Base-by-base conservation (phyloP, 2,113 vertebrate genomes). In the Orycteropus afer region DNA sequence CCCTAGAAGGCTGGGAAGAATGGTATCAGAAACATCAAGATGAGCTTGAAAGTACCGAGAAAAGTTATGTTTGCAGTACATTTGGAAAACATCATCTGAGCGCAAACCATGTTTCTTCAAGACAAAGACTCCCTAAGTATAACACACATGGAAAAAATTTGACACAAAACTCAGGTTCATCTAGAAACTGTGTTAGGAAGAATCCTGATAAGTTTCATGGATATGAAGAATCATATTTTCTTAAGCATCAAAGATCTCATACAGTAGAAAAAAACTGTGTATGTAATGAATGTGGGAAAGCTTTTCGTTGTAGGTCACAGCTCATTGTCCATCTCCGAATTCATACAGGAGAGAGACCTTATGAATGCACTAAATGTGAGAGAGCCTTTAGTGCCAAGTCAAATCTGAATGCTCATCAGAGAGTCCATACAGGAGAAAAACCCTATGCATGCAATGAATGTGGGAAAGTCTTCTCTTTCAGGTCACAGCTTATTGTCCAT, bases 401-500 rank as follows among this genome's bases (percentile, higher is more conserved):
- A 27, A 97, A 97, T 57, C 95, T 97, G 3, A 97, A 97, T 23
- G 96, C 97, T 8, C 97, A 97, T 18, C 97, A 97, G 84, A 91
- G 95, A 63, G 93, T 97, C 22, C 96, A 97, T 23, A 97, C 95
- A 3, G 97, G 97, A 42, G 97, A 96, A 73, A 97, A 97, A 15
- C 97, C 96, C 37, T 97, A 97, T 37, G 63, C 90, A 0, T 97
- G 97, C 18, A n/a, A 51, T 0, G 84, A 95, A 6, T 97, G 97
- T 65, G 97, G 92, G 25, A 97, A 97, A 61, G 92, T 95, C 11
- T 97, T 97, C 69, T 97, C 94, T n/a, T 97, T 97, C 84, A 86
- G 97, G 94, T 97, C 97, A 5, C 96, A 97, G 87, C 96, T 97
- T 57, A 97, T 97, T 1, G 97, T 97, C 34, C 97, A 97, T n/a